Conservation (phyloP, 2,113 vertebrate species). For the Peromyscus californicus region DNA sequence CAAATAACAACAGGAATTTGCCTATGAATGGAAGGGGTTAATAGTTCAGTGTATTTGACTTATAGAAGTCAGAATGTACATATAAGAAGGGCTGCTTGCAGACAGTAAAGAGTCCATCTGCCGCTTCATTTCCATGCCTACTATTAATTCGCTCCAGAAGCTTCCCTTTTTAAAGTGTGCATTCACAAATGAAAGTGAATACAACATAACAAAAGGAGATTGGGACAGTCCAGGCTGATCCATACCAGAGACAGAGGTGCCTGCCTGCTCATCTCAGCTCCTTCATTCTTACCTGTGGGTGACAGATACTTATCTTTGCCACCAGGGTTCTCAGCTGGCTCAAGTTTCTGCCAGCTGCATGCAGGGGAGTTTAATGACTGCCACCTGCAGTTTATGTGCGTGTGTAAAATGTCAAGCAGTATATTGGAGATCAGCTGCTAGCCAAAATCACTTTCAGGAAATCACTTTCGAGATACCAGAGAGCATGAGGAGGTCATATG, state of each 20-base stretch:
- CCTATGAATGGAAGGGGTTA: neutral
- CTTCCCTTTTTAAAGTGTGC: neutral
- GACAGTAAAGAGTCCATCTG: neutral
- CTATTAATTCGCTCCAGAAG: neutral
- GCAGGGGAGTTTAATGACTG: neutral
- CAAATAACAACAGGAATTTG: neutral
- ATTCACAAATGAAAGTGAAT: neutral
- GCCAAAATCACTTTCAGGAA: neutral
- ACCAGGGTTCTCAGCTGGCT: neutral
- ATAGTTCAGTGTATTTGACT: neutral
- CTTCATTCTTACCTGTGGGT: neutral
- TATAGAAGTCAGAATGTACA: neutral
- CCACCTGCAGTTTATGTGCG: rapidly evolving
- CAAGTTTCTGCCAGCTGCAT: neutral
- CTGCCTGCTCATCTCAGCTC: neutral
- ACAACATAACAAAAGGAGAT: neutral
- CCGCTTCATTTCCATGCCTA: neutral
- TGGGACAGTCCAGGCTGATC: neutral
- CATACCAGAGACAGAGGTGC: neutral
- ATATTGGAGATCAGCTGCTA: neutral
- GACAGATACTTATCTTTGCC: neutral
- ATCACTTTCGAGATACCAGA: neutral
- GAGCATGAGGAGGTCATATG: neutral
- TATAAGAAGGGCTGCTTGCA: neutral
- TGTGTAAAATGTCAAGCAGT: neutral